phyloP scores from a whole-genome alignment of 2,113 vertebrate genomes.

The Rhinolophus sinicus region DNA sequence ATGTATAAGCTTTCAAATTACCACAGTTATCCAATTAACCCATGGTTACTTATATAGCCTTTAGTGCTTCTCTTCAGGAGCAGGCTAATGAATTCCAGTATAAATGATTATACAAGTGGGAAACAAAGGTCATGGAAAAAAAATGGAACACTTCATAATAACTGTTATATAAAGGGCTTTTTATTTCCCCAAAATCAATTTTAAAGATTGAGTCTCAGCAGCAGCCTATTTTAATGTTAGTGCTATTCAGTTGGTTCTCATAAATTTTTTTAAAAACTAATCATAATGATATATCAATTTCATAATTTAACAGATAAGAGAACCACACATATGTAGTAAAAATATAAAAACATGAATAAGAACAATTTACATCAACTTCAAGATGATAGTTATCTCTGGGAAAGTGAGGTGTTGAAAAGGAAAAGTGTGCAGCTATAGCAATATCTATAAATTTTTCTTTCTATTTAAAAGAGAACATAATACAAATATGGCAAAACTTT shows the following conservation, averaged over 20 bases:
- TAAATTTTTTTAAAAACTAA: background rate
- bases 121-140: constrained; percentile 74
- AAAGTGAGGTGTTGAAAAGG: background rate
- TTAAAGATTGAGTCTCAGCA: constrained; percentile 57
- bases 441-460: background rate
- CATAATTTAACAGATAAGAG: background rate
- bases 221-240: constrained; percentile 42
- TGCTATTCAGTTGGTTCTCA: constrained; percentile 9
- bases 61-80: constrained; percentile 53
- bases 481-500: background rate
- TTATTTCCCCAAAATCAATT: constrained; percentile 59
- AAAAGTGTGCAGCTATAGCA: background rate
- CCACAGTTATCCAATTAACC: constrained; percentile 80
- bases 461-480: background rate
- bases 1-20: constrained; percentile 72
- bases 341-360: background rate
- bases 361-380: background rate
- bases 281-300: constrained; percentile 9
- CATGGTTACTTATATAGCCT: constrained; percentile 47
- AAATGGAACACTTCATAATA: constrained; percentile 67
- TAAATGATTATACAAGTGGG: constrained; percentile 74
- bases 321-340: background rate
- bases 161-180: constrained; percentile 59
- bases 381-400: background rate
- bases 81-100: constrained; percentile 73